Base-by-base conservation (phyloP, 2,888 invertebrate genomes). In the Galeruca laticollis region DNA sequence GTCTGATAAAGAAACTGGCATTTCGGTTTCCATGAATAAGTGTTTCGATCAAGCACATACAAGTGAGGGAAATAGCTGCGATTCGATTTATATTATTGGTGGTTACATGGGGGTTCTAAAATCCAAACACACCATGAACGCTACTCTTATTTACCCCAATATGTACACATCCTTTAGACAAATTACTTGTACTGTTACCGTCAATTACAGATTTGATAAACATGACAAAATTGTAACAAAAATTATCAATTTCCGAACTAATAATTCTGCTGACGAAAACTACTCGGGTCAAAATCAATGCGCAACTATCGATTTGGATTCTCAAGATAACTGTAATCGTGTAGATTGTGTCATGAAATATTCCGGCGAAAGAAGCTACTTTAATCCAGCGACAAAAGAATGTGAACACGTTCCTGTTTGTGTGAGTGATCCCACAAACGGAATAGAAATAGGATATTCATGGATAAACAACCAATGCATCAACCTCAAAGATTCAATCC, bases 311-410 rank as follows among this genome's bases (percentile, higher is more conserved):
- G 89, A 89, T 81, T 80, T 86, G 77, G 86, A 89, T 69, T 86
- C 87, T 15, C 79, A 86, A 10, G 81, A 84, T 21, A 84, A 85
- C 47, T 89, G 89, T 75, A 82, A 81, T n/a, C 87, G 87, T 0
- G 84, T 87, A 0, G 86, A 88, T 75, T 89, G 89, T 74, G 86
- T 87, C 68, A 85, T 87, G 73, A 89, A 89, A 71, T 89, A 89
- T 79, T 86, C 87, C 60, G 89, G 88, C 0, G 81, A 81, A 61
- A 84, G 86, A 43, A 88, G 85, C 78, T 89, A 83, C 75, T 89
- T 86, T 76, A 88, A 88, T 77, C 70, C 77, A 8, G 76, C 76
- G 37, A 79, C 77, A 63, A 80, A 80, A 61, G 76, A 79, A 56
- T 86, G 86, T 70, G 82, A 85, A 72, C 76, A 79, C 63, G 85